Evolutionary conservation across 2,113 vertebrate genomes (phyloP), one percentile per base, ranked within the genome.

Genomic region (Micromys minutus): DNA sequence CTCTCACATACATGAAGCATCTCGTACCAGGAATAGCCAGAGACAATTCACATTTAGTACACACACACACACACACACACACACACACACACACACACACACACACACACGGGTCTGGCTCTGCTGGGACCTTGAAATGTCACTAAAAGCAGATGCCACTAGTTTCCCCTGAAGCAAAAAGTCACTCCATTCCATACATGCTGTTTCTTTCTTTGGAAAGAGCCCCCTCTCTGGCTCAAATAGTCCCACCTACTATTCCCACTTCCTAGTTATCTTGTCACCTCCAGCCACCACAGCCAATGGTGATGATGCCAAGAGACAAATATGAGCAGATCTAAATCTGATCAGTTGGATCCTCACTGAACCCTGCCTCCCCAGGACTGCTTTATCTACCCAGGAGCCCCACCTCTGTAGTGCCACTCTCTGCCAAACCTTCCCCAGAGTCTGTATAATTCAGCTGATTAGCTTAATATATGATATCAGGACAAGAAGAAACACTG

Each of bases 71-170:
- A 36, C 29, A 57, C 26, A 45, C 29, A 87, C 7, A 59, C 63
- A 86, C 63, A 87, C 65, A 71, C 63, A 63, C 77, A 80, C 50
- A 57, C 77, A 80, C 29, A 61, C 57, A 83, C 55, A 61, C 79
- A 81, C 52, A 39, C 79, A 24, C 36, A 74, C 39, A 74, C 10
- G 4, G 12, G 11, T 42, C 72, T 71, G 47, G 17, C 50, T 31
- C 61, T 67, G 55, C 52, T 17, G 19, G 67, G 76, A 94, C 92
- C 93, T 96, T 94, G 92, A 94, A 96, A 96, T 87, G 63, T 91
- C 96, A 96, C 69, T 87, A 55, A 63, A 97, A 93, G 59, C 81
- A 95, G 85, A 91, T 92, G 85, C 42, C 11, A 42, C 85, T 84
- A 55, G 47, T 74, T 85, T 93, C 55, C 89, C 91, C 80, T 77